Conservation (phyloP, 2,113 vertebrate genomes). For the Scopus umbretta region DNA sequence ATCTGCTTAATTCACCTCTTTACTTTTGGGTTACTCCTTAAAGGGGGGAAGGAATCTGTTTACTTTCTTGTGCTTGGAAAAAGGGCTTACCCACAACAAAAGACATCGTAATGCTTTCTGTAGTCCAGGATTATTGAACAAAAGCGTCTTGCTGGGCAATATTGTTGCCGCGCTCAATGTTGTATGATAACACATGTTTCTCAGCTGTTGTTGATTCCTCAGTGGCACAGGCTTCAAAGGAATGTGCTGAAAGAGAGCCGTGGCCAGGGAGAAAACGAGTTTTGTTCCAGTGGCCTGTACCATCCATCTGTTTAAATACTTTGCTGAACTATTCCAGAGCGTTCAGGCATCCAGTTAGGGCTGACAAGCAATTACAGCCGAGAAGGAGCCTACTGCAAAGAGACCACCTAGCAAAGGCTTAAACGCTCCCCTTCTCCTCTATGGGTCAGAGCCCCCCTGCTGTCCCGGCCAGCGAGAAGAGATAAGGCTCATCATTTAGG, state of each 20-base stretch:
- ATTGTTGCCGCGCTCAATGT: neutral
- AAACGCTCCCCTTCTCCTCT: neutral
- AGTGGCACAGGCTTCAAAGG: constrained; percentile 71
- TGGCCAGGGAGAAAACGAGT: constrained; percentile 74
- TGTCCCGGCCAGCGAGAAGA: neutral
- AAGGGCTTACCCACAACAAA: neutral
- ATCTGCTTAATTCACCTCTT: neutral
- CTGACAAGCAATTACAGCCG: constrained; percentile 1
- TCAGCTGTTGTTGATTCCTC: constrained; percentile 63
- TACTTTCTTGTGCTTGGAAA: constrained; percentile 10
- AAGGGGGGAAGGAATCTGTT: neutral
- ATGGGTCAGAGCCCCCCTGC: neutral
- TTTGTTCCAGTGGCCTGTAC: constrained; percentile 79
- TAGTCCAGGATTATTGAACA: constrained; percentile 59
- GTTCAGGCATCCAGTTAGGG: constrained; percentile 25
- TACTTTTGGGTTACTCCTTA: neutral
- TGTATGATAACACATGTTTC: constrained; percentile 54
- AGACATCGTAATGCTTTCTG: constrained; percentile 30
- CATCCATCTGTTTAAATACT: constrained; percentile 80
- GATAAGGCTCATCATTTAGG: neutral
- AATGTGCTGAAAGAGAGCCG: constrained; percentile 57
- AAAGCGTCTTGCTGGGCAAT: constrained; percentile 46
- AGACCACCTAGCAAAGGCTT: constrained; percentile 34
- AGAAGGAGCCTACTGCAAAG: neutral
- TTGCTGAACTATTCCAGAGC: neutral